A percentile compares a stretch with the other conserved stretches of the same genome.
Conservation (phyloP, 2,113 vertebrate species). For the Amia ocellicauda region DNA sequence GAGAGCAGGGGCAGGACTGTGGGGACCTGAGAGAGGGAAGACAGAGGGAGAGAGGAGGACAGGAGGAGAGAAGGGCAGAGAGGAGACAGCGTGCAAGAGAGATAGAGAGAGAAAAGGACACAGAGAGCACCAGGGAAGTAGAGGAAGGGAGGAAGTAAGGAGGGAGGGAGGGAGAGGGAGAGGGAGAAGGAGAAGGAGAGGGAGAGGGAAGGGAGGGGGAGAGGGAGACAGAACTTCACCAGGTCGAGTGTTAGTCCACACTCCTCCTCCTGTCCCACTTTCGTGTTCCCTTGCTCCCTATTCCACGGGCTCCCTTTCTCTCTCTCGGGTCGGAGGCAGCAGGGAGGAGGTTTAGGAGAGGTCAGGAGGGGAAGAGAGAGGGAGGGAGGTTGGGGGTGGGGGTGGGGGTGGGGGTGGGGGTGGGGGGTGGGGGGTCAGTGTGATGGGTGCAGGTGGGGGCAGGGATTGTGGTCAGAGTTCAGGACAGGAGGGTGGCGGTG, state of each 20-base stretch:
- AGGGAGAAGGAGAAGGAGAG: constrained; percentile 23
- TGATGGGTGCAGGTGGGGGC: constrained; percentile 37
- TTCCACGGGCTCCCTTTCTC: too few relatives aligned
- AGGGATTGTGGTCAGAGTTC: constrained; percentile 34
- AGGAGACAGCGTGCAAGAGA: constrained; percentile 24
- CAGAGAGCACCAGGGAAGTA: constrained; percentile 12
- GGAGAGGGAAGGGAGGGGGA: too few relatives aligned
- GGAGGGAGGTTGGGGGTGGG: constrained; percentile 43
- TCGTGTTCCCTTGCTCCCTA: too few relatives aligned
- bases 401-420: constrained; percentile 1
- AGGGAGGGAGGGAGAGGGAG: constrained; percentile 33
- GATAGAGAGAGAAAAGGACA: constrained; percentile 33
- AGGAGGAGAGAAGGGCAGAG: constrained; percentile 23
- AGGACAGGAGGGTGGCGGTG: constrained; percentile 41
- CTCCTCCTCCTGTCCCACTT: too few relatives aligned
- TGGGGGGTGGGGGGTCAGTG: constrained; percentile 28
- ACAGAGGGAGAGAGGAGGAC: constrained; percentile 15
- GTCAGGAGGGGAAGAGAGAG: constrained; percentile 33
- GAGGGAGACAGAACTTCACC: too few relatives aligned
- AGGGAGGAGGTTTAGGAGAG: constrained; percentile 22
- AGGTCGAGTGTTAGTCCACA: too few relatives aligned
- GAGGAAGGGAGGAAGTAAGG: constrained; percentile 26
- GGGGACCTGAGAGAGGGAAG: too few relatives aligned
- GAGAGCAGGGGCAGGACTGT: too few relatives aligned
- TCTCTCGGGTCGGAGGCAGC: too few relatives aligned